Percentiles rank a stretch among this genome's conserved stretches.
These are phyloP conservation scores for Entomobrya proxima DNA, from an alignment of 2,888 invertebrate genomes.

Conservation along the genomic window DNA sequence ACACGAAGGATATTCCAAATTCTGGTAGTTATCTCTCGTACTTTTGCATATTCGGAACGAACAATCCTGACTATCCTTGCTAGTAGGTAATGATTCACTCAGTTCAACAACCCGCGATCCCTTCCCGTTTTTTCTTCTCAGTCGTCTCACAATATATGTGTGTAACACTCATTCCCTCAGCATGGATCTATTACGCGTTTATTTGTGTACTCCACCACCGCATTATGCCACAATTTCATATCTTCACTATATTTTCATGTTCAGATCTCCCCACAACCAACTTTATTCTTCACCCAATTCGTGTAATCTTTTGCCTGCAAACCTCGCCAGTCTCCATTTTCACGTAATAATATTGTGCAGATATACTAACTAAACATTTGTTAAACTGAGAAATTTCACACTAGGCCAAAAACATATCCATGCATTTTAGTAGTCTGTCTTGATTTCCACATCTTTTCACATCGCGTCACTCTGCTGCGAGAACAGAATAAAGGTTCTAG, in stretches of 20 bases:
- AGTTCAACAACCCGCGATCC: conserved; percentile 71
- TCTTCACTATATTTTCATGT: conserved; percentile 34
- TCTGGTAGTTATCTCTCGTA: conserved; percentile 75
- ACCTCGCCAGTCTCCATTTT: conserved; percentile 45
- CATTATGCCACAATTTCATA: conserved; percentile 30
- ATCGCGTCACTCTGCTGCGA: background rate
- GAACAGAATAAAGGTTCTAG: background rate
- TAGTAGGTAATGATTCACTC: conserved; percentile 74
- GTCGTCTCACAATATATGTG: background rate
- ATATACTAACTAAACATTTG: conserved; percentile 14
- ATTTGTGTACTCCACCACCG: conserved; percentile 40
- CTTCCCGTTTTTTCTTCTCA: conserved; percentile 40
- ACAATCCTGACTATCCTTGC: conserved; percentile 75
- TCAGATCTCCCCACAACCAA: conserved; percentile 39
- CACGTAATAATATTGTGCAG: background rate
- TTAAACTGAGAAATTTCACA: conserved; percentile 17
- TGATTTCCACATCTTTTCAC: conserved; percentile 6
- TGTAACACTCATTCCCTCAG: conserved; percentile 39
- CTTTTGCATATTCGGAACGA: conserved; percentile 75
- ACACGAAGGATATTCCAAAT: conserved; percentile 86
- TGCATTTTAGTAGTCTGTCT: conserved; percentile 28
- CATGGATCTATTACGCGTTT: conserved; percentile 4
- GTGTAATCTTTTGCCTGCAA: conserved; percentile 32
- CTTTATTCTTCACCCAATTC: conserved; percentile 40
- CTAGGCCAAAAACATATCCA: conserved; percentile 30